phyloP scores from a whole-genome alignment of 2,113 vertebrate genomes.

The Onychostoma macrolepis region DNA sequence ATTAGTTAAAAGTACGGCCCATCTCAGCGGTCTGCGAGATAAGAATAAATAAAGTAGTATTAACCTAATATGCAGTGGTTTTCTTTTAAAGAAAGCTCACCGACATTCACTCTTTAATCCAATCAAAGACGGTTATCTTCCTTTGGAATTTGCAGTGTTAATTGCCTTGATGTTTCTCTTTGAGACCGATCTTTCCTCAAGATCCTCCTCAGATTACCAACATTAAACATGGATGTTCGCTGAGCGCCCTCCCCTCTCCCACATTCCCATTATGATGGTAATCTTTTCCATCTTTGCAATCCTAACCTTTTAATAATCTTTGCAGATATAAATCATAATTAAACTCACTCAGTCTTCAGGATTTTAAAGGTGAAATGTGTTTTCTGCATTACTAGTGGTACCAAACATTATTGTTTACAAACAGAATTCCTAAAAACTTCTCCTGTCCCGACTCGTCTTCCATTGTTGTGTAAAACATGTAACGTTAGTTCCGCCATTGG shows the following conservation, averaged over 20 bases:
- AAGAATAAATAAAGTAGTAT: slow-evolving; percentile 52
- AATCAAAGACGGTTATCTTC: slow-evolving; percentile 9
- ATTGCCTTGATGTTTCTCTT: background rate
- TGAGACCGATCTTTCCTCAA: background rate
- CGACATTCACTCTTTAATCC: slow-evolving; percentile 61
- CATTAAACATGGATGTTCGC: slow-evolving; percentile 13
- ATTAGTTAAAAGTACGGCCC: slow-evolving; percentile 44
- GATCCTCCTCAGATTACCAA: background rate
- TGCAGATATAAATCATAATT: slow-evolving; percentile 39
- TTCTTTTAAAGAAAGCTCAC: slow-evolving; percentile 65
- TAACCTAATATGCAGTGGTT: slow-evolving; percentile 52
- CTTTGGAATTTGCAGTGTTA: slow-evolving; percentile 4
- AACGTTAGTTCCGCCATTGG: background rate
- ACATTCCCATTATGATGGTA: slow-evolving; percentile 9
- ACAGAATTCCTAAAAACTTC: background rate
- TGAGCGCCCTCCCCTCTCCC: background rate
- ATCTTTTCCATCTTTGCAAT: slow-evolving; percentile 34
- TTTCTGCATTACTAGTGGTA: background rate
- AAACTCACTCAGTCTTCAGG: background rate
- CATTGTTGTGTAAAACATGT: background rate
- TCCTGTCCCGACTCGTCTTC: background rate
- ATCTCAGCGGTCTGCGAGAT: slow-evolving; percentile 58
- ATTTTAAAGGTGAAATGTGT: slow-evolving; percentile 27
- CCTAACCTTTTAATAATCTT: slow-evolving; percentile 28
- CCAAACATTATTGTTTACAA: background rate